Conservation (phyloP, 2,888 invertebrate species). For the Pheosia gnoma region DNA sequence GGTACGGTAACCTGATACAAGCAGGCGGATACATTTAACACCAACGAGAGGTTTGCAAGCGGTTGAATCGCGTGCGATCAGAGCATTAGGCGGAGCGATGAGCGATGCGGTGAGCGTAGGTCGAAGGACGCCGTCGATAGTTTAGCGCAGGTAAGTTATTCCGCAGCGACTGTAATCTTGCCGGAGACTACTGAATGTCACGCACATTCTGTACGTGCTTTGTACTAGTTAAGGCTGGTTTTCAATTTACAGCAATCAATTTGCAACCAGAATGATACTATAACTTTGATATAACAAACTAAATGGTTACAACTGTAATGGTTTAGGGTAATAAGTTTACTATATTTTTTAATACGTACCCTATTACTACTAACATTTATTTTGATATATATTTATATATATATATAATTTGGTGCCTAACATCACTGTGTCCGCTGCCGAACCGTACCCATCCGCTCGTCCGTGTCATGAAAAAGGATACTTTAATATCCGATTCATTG, state of each 20-base stretch:
- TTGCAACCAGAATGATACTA: constrained; percentile 13
- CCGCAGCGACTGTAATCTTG: constrained; percentile 57
- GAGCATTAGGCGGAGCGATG: constrained; percentile 62
- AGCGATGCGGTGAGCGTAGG: constrained; percentile 52
- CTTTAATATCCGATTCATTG: constrained; percentile 83
- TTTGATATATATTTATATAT: too few species aligned
- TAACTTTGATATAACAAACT: background rate
- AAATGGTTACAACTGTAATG: too few species aligned
- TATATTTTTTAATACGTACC: too few species aligned
- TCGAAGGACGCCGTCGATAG: constrained; percentile 54
- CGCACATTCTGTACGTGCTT: constrained; percentile 59
- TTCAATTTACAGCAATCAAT: constrained; percentile 28
- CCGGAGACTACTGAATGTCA: constrained; percentile 67
- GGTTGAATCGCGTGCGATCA: constrained; percentile 52
- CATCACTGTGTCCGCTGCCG: constrained; percentile 54
- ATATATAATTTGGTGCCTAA: constrained; percentile 15
- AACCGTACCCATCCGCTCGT: constrained; percentile 71
- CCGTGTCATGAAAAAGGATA: constrained; percentile 81
- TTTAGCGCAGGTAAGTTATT: constrained; percentile 56
- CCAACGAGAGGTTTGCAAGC: constrained; percentile 67
- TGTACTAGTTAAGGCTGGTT: constrained; percentile 39
- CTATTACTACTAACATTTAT: too few species aligned
- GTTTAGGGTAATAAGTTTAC: background rate
- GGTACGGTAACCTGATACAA: constrained; percentile 80
- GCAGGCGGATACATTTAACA: constrained; percentile 81